Evolutionary conservation across 2,888 invertebrate genomes (phyloP).

Genomic region (Pomacea canaliculata): DNA sequence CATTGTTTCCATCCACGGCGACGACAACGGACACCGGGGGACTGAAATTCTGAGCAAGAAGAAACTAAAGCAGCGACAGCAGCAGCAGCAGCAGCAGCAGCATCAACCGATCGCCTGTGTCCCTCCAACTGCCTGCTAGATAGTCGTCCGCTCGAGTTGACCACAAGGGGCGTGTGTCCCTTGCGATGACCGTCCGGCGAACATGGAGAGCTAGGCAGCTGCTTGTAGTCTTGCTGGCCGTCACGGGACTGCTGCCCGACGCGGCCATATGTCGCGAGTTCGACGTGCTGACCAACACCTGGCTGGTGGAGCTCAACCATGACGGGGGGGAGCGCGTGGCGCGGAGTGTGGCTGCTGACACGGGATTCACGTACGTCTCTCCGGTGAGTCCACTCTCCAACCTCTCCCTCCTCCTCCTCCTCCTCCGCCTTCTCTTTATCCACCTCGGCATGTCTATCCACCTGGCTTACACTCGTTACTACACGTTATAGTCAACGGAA

Average conservation of each 20-base stretch:
- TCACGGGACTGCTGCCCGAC: conserved; percentile 14
- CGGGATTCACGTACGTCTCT: conserved; percentile 94
- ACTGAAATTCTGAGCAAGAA: no score
- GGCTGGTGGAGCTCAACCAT: conserved; percentile 89
- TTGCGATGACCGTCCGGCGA: conserved; percentile 32
- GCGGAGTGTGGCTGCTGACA: conserved; percentile 83
- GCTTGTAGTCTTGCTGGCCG: conserved; percentile 22
- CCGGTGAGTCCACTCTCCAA: conserved; percentile 80
- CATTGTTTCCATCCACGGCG: no score
- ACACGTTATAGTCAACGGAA: background rate
- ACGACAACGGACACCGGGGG: no score
- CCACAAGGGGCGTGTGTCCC: background rate
- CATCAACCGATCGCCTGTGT: no score
- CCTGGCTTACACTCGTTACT: background rate
- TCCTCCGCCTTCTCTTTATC: background rate
- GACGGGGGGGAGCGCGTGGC: conserved; percentile 81
- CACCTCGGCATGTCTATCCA: background rate
- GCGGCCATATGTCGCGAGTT: conserved; percentile 23
- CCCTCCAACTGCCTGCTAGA: no score
- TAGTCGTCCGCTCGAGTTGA: no score
- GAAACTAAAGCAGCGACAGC: no score
- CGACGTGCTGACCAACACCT: conserved; percentile 93
- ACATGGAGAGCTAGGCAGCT: conserved; percentile 32
- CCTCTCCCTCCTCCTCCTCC: background rate
- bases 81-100: no score